Base-by-base conservation (phyloP, 1,140 invertebrate genomes). In the Littorina saxatilis region DNA sequence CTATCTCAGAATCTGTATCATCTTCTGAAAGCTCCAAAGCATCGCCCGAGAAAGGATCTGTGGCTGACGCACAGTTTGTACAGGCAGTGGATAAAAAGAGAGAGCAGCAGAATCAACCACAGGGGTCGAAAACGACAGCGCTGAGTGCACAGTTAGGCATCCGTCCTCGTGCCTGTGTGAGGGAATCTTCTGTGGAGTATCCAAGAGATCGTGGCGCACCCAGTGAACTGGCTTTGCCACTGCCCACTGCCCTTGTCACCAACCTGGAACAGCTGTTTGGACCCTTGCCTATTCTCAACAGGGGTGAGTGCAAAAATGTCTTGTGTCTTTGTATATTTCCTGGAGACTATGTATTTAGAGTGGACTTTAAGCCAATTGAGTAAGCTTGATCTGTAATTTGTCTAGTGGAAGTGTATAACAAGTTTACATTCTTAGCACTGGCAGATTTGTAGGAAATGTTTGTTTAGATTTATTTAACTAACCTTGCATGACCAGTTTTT, bases 241-340 rank as follows among this genome's bases (percentile, higher is more conserved):
- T 83, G 0, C 39, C 70, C 5, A n/a, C 47, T 40, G 35, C 50
- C 39, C 43, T 83, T 23, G 74, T 81, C 37, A 76, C 35, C 9
- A 52, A 77, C 17, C 32, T 83, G 43, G 82, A 83, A 58, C 29
- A 80, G n/a, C 52, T 83, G 58, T 83, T 83, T 81, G 82, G 82
- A 20, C 70, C 61, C 35, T 29, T 76, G n/a, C 72, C 74, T 32
- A n/a, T 58, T n/a, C 43, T 32, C 1, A 15, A 17, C 27, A 20
- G 37, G 35, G 74, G 74, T 76, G 37, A 58, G 74, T 52, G n/a
- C n/a, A n/a, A n/a, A n/a, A n/a, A n/a, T n/a, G n/a, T n/a, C n/a
- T n/a, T n/a, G n/a, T n/a, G n/a, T n/a, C n/a, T n/a, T n/a, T n/a
- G n/a, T n/a, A n/a, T n/a, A n/a, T n/a, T n/a, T n/a, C n/a, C n/a